A percentile compares a stretch with the other conserved stretches of the same genome.
Evolutionary conservation across 2,113 vertebrate genomes (phyloP).

Genomic region (Leucosticte australis): DNA sequence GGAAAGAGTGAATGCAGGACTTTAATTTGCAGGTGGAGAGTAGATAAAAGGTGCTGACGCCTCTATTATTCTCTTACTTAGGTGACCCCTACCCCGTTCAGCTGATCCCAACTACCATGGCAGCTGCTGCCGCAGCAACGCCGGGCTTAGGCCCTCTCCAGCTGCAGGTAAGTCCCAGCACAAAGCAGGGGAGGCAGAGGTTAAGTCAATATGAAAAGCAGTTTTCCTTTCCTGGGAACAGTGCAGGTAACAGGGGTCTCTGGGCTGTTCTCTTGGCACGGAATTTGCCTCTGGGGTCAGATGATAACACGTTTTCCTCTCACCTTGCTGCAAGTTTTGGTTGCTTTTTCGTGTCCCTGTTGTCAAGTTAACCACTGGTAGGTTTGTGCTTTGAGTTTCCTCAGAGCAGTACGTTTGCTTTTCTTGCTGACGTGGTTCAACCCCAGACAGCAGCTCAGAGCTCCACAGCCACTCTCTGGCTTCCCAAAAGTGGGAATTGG

Average conservation of each 20-base stretch:
- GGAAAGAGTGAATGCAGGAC: conserved; percentile 82
- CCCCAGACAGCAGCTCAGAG: background rate
- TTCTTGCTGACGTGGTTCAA: background rate
- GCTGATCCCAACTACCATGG: conserved; percentile 98
- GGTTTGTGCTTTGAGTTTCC: background rate
- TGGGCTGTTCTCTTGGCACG: rapidly evolving
- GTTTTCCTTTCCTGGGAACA: conserved; percentile 26
- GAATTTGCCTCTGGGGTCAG: background rate
- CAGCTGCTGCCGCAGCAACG: conserved; percentile 91
- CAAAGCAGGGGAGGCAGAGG: conserved; percentile 56
- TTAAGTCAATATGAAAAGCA: conserved; percentile 64
- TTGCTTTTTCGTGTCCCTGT: background rate
- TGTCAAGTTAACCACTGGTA: background rate
- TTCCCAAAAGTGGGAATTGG: background rate
- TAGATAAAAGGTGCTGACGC: conserved; percentile 81
- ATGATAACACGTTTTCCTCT: background rate
- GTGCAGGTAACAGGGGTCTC: background rate
- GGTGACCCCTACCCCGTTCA: conserved; percentile 99
- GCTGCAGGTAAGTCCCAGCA: conserved; percentile 89
- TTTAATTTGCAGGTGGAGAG: conserved; percentile 86
- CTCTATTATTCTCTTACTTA: conserved; percentile 82
- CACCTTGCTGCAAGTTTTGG: background rate
- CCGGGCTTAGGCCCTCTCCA: conserved; percentile 93
- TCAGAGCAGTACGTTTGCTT: rapidly evolving
- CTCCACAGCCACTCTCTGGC: background rate